These are phyloP conservation scores for Caenorhabditis japonica DNA, from an alignment of 2,888 invertebrate genomes.

Conservation along the genomic window DNA sequence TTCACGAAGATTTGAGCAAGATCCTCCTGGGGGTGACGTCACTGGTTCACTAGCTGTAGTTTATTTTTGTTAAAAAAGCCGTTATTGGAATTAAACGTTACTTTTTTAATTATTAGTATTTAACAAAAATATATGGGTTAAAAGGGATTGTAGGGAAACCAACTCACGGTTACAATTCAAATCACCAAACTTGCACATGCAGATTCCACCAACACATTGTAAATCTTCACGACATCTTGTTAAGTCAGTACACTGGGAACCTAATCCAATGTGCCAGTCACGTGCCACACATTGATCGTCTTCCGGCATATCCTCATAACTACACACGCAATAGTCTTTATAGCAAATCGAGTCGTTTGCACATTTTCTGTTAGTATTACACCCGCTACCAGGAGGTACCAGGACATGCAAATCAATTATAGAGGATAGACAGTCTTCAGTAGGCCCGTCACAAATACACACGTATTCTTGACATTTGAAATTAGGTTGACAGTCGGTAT, in stretches of 20 bases:
- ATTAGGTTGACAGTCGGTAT: conserved; percentile 54
- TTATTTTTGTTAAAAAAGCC: no score
- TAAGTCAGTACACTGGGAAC: conserved; percentile 54
- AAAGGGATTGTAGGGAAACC: conserved; percentile 5
- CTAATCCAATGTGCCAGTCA: conserved; percentile 54
- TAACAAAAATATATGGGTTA: no score
- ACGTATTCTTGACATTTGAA: conserved; percentile 52
- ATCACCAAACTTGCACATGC: conserved; percentile 64
- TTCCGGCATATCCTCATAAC: conserved; percentile 55
- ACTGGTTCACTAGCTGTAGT: conserved; percentile 69
- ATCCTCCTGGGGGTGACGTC: conserved; percentile 75
- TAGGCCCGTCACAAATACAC: conserved; percentile 54
- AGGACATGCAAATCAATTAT: neutral
- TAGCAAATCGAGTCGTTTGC: conserved; percentile 57
- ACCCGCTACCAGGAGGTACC: conserved; percentile 41
- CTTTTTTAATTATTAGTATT: no score
- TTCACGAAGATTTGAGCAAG: conserved; percentile 70
- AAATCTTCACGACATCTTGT: conserved; percentile 59
- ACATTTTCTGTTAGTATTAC: conserved; percentile 51
- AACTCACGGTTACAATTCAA: conserved; percentile 62
- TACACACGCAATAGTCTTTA: conserved; percentile 59
- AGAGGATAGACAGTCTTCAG: conserved; percentile 36
- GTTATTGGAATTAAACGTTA: no score
- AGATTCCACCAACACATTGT: conserved; percentile 63
- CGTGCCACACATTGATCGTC: conserved; percentile 57